phyloP scores from a whole-genome alignment of 1,140 invertebrate species.

The Lepidurus couesii region DNA sequence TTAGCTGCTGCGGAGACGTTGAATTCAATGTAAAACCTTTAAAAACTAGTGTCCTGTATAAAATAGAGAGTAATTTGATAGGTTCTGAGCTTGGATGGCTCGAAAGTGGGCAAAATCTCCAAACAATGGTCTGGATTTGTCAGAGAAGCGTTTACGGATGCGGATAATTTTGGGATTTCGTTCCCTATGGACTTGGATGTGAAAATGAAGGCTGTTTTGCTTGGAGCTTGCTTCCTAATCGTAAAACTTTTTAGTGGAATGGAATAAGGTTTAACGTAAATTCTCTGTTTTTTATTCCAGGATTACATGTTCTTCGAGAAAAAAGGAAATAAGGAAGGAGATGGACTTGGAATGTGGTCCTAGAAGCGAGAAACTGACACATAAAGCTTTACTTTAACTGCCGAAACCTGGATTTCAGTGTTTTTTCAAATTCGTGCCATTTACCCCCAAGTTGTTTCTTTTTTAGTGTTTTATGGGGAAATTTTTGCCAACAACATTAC shows the following conservation, averaged over 20 bases:
- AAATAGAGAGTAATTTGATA: background rate
- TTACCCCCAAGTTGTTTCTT: too few relatives aligned
- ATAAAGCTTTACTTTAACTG: background rate
- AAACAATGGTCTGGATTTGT: constrained; percentile 48
- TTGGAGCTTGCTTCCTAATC: constrained; percentile 49
- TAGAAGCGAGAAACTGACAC: constrained; percentile 7
- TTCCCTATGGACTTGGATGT: constrained; percentile 49
- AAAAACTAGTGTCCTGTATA: background rate
- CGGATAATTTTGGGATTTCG: constrained; percentile 48
- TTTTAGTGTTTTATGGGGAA: too few relatives aligned
- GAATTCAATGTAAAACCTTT: constrained; percentile 53
- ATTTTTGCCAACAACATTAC: too few relatives aligned
- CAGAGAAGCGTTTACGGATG: constrained; percentile 48
- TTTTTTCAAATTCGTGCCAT: background rate
- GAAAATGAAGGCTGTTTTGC: constrained; percentile 46
- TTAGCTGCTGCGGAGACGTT: constrained; percentile 72
- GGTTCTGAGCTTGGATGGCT: constrained; percentile 39
- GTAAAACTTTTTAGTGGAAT: constrained; percentile 39
- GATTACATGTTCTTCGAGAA: constrained; percentile 71
- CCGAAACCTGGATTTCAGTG: background rate
- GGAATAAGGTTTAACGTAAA: background rate
- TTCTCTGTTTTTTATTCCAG: constrained; percentile 47
- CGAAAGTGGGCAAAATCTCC: constrained; percentile 45
- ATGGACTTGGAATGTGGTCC: constrained; percentile 46
- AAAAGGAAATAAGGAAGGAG: constrained; percentile 43